phyloP scores from a whole-genome alignment of 1,140 invertebrate genomes.

The Kradibia gibbosae region DNA sequence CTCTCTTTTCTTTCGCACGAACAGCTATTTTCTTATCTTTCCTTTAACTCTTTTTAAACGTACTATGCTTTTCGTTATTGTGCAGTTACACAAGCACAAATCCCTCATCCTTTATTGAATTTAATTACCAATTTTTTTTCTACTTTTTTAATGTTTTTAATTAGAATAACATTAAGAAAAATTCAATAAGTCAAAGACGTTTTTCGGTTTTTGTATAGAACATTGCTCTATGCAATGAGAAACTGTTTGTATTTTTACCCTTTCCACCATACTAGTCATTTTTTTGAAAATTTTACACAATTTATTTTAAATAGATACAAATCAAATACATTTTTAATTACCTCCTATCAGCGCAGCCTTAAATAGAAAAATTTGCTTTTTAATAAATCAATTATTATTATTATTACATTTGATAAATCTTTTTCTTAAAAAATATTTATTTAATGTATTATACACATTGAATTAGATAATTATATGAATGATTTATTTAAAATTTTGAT shows the following conservation, averaged over 20 bases:
- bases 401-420: too few relatives aligned
- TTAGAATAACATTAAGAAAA: background rate
- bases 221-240: background rate
- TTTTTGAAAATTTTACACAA: too few relatives aligned
- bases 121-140: conserved; percentile 29
- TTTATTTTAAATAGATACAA: too few relatives aligned
- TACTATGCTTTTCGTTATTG: conserved; percentile 39
- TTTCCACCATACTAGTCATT: too few relatives aligned
- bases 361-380: too few relatives aligned
- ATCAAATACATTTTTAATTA: too few relatives aligned
- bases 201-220: background rate
- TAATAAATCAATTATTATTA: too few relatives aligned
- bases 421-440: too few relatives aligned
- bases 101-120: conserved; percentile 22
- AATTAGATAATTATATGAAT: too few relatives aligned
- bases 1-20: conserved; percentile 27
- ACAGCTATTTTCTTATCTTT: background rate
- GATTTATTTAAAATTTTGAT: too few relatives aligned
- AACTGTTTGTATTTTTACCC: background rate
- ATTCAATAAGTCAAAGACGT: background rate
- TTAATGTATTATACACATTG: too few relatives aligned
- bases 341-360: too few relatives aligned
- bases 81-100: background rate
- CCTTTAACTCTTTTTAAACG: conserved; percentile 12
- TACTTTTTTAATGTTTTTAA: background rate